Conservation (phyloP, 2,113 vertebrate genomes). For the Phylloscopus trochiloides region DNA sequence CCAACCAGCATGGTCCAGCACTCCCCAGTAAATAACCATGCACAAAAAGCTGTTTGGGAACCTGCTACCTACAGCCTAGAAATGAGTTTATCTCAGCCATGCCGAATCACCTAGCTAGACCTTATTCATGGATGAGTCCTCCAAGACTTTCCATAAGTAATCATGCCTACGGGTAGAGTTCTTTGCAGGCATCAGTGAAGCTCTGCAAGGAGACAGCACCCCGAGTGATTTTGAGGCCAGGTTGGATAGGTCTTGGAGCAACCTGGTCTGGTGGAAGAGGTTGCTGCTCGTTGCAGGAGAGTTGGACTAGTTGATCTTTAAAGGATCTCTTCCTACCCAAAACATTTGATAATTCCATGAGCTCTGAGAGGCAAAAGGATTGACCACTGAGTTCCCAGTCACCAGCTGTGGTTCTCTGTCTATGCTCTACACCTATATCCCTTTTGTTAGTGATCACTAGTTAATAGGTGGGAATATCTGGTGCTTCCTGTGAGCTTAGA, state of each 20-base stretch:
- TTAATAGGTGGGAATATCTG: neutral
- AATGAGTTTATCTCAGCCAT: neutral
- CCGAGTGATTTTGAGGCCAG: neutral
- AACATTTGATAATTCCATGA: neutral
- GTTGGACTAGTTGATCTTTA: neutral
- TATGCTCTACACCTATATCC: accelerated
- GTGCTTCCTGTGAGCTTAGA: neutral
- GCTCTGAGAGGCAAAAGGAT: neutral
- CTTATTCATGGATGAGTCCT: neutral
- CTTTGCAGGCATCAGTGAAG: neutral
- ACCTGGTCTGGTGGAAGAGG: neutral
- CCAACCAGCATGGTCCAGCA: neutral
- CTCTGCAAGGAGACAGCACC: neutral
- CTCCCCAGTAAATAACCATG: neutral
- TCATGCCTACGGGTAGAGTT: neutral
- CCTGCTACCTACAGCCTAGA: accelerated
- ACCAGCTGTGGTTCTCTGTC: neutral
- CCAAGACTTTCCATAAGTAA: neutral
- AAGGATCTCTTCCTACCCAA: neutral
- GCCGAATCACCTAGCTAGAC: neutral
- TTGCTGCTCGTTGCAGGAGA: neutral
- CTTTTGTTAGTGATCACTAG: neutral
- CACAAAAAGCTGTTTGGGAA: neutral
- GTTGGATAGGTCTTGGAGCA: neutral
- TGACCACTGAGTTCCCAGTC: neutral